These are phyloP conservation scores for Uloborus diversus DNA, from an alignment of 1,140 invertebrate genomes.

Conservation along the genomic window DNA sequence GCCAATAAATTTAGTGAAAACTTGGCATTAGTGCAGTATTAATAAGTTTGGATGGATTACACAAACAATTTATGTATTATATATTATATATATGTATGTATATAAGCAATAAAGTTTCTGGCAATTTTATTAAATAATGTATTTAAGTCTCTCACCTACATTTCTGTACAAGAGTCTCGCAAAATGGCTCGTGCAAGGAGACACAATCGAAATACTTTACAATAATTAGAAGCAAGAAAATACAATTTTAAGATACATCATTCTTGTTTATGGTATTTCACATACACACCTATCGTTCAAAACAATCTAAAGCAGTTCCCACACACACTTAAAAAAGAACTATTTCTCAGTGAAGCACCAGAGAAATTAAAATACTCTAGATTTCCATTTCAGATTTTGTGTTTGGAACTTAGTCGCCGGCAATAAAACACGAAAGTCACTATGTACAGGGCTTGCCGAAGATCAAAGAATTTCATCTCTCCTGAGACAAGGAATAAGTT, in stretches of 20 bases:
- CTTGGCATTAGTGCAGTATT: neutral
- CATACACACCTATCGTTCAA: neutral
- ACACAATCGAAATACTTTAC: neutral
- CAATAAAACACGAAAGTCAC: neutral
- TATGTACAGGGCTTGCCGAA: neutral
- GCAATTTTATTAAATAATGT: neutral
- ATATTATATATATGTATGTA: neutral
- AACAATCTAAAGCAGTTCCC: neutral
- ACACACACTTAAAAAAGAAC: neutral
- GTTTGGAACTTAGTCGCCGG: neutral
- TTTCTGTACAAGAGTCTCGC: neutral
- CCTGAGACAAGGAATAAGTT: too few relatives aligned
- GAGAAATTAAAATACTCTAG: neutral
- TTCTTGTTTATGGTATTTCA: neutral
- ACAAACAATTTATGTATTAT: conserved; percentile 4
- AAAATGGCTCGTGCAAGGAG: neutral
- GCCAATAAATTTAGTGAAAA: neutral
- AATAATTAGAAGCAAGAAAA: neutral
- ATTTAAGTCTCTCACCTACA: neutral
- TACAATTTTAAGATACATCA: neutral
- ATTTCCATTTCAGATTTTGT: neutral
- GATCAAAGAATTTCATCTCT: too few relatives aligned
- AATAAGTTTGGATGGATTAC: conserved; percentile 2
- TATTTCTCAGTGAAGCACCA: neutral
- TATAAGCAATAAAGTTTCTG: conserved; percentile 9